Conservation (phyloP, 2,797 vertebrate species). For the Gallinago stenura region DNA sequence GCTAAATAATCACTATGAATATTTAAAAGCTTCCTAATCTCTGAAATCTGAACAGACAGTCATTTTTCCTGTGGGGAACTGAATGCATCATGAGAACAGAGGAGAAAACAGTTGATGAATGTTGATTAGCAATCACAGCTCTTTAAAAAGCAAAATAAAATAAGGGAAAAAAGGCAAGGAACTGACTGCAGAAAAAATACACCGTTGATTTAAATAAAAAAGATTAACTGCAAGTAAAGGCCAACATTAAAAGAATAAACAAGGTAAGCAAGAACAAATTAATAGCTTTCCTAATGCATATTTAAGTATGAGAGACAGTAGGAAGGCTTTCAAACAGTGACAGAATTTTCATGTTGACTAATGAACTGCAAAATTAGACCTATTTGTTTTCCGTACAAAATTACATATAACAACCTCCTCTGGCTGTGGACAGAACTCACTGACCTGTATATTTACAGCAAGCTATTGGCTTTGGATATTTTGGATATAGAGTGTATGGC, state of each 20-base stretch:
- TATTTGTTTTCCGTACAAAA: not conserved
- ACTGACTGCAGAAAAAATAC: not conserved
- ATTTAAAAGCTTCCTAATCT: not conserved
- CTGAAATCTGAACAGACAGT: not conserved
- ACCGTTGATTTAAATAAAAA: not conserved
- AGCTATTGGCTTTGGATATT: not conserved
- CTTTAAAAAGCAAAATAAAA: not conserved
- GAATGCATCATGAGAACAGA: not conserved
- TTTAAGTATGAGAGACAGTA: not conserved
- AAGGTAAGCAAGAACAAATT: not conserved
- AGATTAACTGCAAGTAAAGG: not conserved
- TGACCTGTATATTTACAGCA: not conserved
- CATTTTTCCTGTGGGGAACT: not conserved
- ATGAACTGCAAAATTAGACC: not conserved
- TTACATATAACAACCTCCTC: not conserved
- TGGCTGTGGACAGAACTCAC: not conserved
- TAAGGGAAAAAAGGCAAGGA: not conserved
- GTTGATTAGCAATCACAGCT: slow-evolving; percentile 13
- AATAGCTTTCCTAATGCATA: not conserved
- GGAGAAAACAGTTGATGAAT: not conserved
- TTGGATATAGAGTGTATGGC: not conserved
- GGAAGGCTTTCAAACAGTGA: not conserved
- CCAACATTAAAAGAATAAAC: not conserved
- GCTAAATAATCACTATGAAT: slow-evolving; percentile 21
- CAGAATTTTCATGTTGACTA: not conserved